Evolutionary conservation across 2,888 invertebrate species (phyloP).

Genomic region (Serrognathus titanus): DNA sequence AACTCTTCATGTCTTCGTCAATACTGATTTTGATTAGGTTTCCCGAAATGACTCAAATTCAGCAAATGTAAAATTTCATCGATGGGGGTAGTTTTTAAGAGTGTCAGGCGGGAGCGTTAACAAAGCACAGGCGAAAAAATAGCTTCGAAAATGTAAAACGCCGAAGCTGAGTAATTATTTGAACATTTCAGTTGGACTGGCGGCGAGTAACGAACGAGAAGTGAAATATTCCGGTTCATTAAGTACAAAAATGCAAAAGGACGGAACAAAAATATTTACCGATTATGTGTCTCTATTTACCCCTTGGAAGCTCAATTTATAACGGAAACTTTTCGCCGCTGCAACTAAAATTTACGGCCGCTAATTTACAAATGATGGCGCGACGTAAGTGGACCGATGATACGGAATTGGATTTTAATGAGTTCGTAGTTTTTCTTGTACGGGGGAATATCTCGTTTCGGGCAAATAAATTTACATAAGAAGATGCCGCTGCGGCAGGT

Average conservation of each 20-base stretch:
- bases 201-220: not conserved
- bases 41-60: no score
- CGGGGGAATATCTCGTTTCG: slow-evolving; percentile 2
- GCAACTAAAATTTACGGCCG: not conserved
- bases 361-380: slow-evolving; percentile 2
- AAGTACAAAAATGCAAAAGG: slow-evolving; percentile 5
- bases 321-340: not conserved
- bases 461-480: slow-evolving; percentile 40
- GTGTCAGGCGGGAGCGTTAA: no score
- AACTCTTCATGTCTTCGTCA: no score
- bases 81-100: no score
- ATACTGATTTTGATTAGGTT: no score
- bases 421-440: not conserved
- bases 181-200: not conserved
- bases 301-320: not conserved
- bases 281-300: slow-evolving; percentile 1
- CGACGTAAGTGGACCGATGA: not conserved
- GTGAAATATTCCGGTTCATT: slow-evolving; percentile 17
- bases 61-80: no score
- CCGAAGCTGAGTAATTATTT: slow-evolving; percentile 1
- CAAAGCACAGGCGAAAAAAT: no score
- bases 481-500: slow-evolving; percentile 34
- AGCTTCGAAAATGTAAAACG: no score
- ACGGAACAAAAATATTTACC: slow-evolving; percentile 5
- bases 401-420: not conserved